These are phyloP conservation scores for Toxotes jaculatrix DNA, from an alignment of 2,113 vertebrate species.

Conservation along the genomic window DNA sequence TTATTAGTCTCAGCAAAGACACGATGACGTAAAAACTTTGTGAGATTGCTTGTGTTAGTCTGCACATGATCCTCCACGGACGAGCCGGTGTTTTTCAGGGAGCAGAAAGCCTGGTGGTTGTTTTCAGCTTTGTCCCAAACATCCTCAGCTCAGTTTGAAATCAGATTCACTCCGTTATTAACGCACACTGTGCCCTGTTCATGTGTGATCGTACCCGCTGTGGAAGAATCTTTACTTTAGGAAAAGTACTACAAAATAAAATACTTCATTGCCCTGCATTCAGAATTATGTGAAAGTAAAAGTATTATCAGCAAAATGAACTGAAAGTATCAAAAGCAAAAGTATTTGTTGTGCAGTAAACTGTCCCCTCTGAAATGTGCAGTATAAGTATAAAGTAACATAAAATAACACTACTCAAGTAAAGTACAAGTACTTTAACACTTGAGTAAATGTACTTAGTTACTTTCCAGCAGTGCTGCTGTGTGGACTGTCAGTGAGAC, in stretches of 20 bases:
- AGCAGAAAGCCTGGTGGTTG: constrained; percentile 19
- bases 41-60: constrained; percentile 21
- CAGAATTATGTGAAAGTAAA: no score
- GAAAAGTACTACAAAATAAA: no score
- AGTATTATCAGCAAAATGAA: no score
- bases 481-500: background rate
- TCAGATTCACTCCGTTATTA: background rate
- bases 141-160: background rate
- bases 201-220: no score
- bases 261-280: background rate
- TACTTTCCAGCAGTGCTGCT: background rate
- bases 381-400: background rate
- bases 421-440: no score
- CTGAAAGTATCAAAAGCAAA: no score
- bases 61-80: constrained; percentile 14
- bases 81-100: constrained; percentile 8
- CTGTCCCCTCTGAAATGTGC: no score
- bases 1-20: constrained; percentile 38
- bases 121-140: constrained; percentile 17
- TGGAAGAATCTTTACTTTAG: no score
- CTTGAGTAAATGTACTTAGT: no score
- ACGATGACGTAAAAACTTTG: constrained; percentile 16
- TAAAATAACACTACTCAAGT: no score
- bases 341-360: no score
- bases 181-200: no score